Evolutionary conservation across 1,140 invertebrate genomes (phyloP).

Genomic region (Helicoverpa armigera): DNA sequence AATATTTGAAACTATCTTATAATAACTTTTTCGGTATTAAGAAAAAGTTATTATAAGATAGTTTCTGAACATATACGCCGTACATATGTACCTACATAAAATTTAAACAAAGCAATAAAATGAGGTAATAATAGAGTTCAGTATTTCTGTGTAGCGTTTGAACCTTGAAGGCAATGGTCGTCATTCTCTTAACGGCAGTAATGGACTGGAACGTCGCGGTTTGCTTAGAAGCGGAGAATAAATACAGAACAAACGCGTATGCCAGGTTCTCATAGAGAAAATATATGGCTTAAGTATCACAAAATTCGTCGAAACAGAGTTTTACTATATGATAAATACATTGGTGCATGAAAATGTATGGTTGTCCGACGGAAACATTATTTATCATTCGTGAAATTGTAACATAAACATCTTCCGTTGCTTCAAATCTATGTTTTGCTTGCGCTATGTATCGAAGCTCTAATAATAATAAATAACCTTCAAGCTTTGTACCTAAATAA

Average conservation of each 20-base stretch:
- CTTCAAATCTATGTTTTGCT: background rate
- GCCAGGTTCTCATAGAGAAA: background rate
- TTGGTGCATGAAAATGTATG: no score
- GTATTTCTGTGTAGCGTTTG: background rate
- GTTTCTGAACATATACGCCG: background rate
- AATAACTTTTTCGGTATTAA: no score
- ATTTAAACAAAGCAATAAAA: background rate
- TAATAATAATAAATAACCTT: no score
- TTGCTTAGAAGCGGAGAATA: slow-evolving; percentile 11
- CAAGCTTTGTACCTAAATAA: background rate
- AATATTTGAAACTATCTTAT: no score
- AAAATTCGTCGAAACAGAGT: background rate
- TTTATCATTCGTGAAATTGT: background rate
- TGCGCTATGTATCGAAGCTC: no score
- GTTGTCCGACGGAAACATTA: no score
- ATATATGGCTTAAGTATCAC: background rate
- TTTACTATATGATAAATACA: no score
- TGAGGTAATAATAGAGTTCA: background rate
- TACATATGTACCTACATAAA: background rate
- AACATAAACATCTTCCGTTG: background rate
- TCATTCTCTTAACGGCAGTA: background rate
- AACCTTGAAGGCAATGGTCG: slow-evolving; percentile 5
- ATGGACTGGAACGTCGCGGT: slow-evolving; percentile 15
- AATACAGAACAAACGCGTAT: background rate
- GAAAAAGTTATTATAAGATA: no score